These are phyloP conservation scores for Pterostichus madidus DNA, from an alignment of 2,888 invertebrate species.

Conservation along the genomic window DNA sequence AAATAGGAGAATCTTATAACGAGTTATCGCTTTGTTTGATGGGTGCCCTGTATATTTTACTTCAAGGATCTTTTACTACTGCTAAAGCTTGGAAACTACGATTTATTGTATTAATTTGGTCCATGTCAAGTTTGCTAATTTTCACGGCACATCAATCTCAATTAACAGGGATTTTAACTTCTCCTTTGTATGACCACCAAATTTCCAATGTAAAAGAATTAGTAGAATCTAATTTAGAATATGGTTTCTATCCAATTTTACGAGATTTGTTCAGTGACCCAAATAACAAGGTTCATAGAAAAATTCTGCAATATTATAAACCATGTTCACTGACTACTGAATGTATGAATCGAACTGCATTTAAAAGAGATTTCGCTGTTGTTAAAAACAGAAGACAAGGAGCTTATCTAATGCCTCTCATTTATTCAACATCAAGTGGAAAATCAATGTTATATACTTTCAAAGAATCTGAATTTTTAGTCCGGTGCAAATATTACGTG, in stretches of 20 bases:
- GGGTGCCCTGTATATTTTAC: slow-evolving; percentile 50
- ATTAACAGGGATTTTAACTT: slow-evolving; percentile 61
- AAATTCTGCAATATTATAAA: slow-evolving; percentile 51
- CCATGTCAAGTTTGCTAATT: slow-evolving; percentile 57
- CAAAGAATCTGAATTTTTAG: slow-evolving; percentile 27
- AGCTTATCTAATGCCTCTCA: slow-evolving; percentile 20
- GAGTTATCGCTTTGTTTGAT: slow-evolving; percentile 49
- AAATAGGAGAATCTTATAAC: slow-evolving; percentile 35
- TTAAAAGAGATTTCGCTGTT: slow-evolving; percentile 49
- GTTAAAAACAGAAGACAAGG: slow-evolving; percentile 41
- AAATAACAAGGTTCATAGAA: slow-evolving; percentile 51
- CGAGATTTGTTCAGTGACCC: slow-evolving; percentile 38
- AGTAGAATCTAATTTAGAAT: slow-evolving; percentile 53
- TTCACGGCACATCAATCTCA: slow-evolving; percentile 56
- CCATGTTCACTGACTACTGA: slow-evolving; percentile 40
- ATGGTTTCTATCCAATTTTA: slow-evolving; percentile 49
- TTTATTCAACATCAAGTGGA: slow-evolving; percentile 31
- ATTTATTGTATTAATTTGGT: slow-evolving; percentile 61
- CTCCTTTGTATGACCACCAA: slow-evolving; percentile 60
- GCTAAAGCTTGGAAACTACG: slow-evolving; percentile 53
- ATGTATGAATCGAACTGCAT: slow-evolving; percentile 59
- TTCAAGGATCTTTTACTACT: slow-evolving; percentile 49
- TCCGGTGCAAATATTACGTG: slow-evolving; percentile 53
- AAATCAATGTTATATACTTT: slow-evolving; percentile 49
- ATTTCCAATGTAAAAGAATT: slow-evolving; percentile 60